Evolutionary conservation across 2,888 invertebrate species (phyloP), one percentile per base, ranked within the genome.

Genomic region (Drosophila paramelanica): DNA sequence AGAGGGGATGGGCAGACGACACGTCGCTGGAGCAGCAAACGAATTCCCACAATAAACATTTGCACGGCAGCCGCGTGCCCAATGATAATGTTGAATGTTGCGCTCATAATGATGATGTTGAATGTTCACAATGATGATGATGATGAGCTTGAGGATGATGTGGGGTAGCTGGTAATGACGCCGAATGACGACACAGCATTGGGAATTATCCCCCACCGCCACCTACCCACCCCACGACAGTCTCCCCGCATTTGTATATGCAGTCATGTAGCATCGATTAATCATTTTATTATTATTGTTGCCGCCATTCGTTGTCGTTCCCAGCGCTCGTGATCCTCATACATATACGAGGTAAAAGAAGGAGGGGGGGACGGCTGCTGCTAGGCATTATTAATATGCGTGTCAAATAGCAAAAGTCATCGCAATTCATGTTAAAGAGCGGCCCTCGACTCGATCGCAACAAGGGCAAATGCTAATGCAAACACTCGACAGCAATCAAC

Each of bases 231-330:
- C 51, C 25, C n/a, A 36, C 59, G 36, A 31, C 8, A 8, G 8
- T 8, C 31, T 8, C 31, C 31, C 31, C 31, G 31, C 61, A 73
- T 73, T 87, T 81, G 83, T 83, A 79, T 83, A 87, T 84, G 79
- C 79, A 80, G 84, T 79, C 86, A 88, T 88, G 86, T 88, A 86
- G 81, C 86, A 86, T 88, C 88, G 88, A 86, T 86, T 86, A 86
- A 86, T 86, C 86, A 86, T 88, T 88, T 86, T 88, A 86, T 88
- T 86, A 88, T 88, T 85, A 81, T 80, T 80, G 78, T 81, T 80
- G 81, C 77, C 69, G 82, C 87, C 85, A 84, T 84, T 84, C 79
- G 87, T 67, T 81, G 79, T 74, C 70, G 66, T 83, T 87, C 84
- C 87, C 83, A 87, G 55, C 71, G 81, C 84, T 84, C 84, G 84